Percentiles rank a stretch among this genome's conserved stretches.
Conservation (phyloP, 2,888 invertebrate genomes). For the Meteorus colon region DNA sequence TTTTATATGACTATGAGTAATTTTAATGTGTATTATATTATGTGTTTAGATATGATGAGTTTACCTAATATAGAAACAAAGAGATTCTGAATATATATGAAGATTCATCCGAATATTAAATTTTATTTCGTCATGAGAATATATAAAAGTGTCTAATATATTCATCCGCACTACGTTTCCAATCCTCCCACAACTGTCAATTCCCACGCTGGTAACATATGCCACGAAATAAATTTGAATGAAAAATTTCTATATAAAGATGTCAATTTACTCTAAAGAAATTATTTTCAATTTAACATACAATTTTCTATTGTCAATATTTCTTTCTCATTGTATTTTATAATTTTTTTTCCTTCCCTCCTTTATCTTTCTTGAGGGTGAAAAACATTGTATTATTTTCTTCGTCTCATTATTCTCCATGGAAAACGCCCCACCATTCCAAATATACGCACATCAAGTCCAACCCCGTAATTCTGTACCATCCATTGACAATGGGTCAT, state of each 20-base stretch:
- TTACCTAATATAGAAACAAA: too few species aligned
- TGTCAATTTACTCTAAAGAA: not conserved
- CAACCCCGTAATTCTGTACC: conserved; percentile 40
- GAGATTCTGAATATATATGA: too few species aligned
- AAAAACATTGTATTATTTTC: conserved; percentile 19
- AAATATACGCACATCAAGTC: conserved; percentile 26
- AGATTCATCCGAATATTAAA: too few species aligned
- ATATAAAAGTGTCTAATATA: too few species aligned
- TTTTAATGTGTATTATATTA: too few species aligned
- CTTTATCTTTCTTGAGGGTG: conserved; percentile 11
- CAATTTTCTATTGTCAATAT: not conserved
- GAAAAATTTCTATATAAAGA: not conserved
- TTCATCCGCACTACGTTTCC: too few species aligned
- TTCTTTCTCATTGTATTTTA: not conserved
- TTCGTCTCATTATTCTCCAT: conserved; percentile 30
- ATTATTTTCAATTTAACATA: not conserved
- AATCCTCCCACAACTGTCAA: too few species aligned
- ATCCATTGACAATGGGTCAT: conserved; percentile 40
- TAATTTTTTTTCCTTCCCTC: not conserved
- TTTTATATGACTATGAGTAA: too few species aligned
- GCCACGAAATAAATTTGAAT: too few species aligned
- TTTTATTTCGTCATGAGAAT: too few species aligned
- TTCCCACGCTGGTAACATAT: too few species aligned
- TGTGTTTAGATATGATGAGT: too few species aligned
- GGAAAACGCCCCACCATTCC: conserved; percentile 37